Conservation (phyloP, 2,888 invertebrate genomes). For the Asteroscopus sphinx region DNA sequence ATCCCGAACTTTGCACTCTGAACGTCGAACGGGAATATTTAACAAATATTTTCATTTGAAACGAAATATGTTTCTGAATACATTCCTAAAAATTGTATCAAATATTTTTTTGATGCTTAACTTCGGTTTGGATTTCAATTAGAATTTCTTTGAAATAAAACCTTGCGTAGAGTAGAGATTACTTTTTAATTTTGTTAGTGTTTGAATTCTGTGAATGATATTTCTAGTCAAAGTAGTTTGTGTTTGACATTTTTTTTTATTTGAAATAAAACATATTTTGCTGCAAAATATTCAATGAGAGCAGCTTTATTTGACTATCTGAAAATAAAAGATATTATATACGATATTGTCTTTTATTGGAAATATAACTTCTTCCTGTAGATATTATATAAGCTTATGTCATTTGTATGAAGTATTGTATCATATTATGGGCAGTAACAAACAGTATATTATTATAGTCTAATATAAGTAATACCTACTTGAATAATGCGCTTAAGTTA, state of each 20-base stretch:
- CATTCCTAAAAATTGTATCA: constrained; percentile 27
- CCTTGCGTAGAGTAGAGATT: constrained; percentile 1
- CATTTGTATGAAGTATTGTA: too few relatives aligned
- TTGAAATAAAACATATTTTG: constrained; percentile 3
- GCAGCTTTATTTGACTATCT: not conserved
- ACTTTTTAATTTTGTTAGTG: constrained; percentile 3
- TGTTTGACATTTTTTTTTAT: constrained; percentile 13
- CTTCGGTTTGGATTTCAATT: constrained; percentile 15
- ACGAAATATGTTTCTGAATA: constrained; percentile 39
- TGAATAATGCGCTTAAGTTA: too few relatives aligned
- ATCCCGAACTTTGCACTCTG: constrained; percentile 47
- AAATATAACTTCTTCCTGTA: too few relatives aligned
- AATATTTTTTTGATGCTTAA: constrained; percentile 18
- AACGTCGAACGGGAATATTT: constrained; percentile 40
- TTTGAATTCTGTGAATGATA: not conserved
- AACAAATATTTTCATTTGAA: constrained; percentile 47
- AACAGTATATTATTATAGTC: too few relatives aligned
- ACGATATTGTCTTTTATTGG: too few relatives aligned
- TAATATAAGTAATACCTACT: too few relatives aligned
- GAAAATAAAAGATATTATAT: too few relatives aligned
- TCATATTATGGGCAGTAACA: too few relatives aligned
- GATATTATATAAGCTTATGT: too few relatives aligned
- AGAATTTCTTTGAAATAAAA: constrained; percentile 8
- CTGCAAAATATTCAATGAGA: not conserved
- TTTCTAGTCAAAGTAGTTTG: constrained; percentile 1